Evolutionary conservation across 2,797 vertebrate genomes (phyloP).

Genomic region (Glossophaga mutica): DNA sequence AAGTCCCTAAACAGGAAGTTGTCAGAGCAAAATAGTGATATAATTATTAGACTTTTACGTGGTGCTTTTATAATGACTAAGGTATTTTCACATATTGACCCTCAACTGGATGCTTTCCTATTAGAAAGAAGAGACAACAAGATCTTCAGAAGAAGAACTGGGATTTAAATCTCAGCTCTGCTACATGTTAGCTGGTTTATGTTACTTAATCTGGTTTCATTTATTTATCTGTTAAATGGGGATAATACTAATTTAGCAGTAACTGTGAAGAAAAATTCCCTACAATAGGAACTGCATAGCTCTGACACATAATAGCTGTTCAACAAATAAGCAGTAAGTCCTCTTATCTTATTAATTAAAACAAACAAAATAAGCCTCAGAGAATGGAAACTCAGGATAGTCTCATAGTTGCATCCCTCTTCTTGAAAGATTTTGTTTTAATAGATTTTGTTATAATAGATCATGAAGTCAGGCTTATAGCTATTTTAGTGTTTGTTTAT

Average conservation of each 20-base stretch:
- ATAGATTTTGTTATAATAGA: conserved; percentile 14
- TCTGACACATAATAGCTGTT: background rate
- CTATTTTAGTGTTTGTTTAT: conserved; percentile 10
- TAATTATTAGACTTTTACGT: conserved; percentile 29
- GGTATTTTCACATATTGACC: conserved; percentile 26
- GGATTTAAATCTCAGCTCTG: conserved; percentile 37
- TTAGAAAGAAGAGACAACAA: background rate
- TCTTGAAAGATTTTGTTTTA: background rate
- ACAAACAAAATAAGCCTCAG: conserved; percentile 10
- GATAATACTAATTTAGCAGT: background rate
- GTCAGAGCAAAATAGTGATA: background rate
- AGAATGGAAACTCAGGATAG: background rate
- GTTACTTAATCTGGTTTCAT: background rate
- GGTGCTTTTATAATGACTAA: conserved; percentile 52
- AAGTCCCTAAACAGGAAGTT: background rate
- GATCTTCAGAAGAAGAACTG: conserved; percentile 4
- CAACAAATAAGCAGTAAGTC: background rate
- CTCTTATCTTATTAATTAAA: conserved; percentile 21
- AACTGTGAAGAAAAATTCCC: background rate
- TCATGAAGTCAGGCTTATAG: background rate
- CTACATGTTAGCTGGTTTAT: background rate
- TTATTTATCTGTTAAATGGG: background rate
- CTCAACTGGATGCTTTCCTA: conserved; percentile 38
- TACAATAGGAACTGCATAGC: background rate
- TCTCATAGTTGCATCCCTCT: background rate